Percentiles rank a stretch among this genome's conserved stretches.
Conservation (phyloP, 2,113 vertebrate species). For the Lota lota region DNA sequence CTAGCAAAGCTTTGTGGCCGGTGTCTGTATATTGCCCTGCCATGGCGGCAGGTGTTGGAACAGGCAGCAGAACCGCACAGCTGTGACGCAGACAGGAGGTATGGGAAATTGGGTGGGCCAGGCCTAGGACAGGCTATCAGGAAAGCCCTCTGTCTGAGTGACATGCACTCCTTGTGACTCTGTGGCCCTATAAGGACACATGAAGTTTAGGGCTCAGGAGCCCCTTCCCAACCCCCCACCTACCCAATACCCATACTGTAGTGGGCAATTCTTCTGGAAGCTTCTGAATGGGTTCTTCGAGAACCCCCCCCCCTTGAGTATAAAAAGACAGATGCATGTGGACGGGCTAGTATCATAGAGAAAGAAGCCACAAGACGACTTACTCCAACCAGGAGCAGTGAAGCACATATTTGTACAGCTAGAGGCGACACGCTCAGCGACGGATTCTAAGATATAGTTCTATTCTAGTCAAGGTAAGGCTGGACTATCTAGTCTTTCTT, state of each 20-base stretch:
- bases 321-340: slow-evolving; percentile 62
- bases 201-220: slow-evolving; percentile 51
- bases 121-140: slow-evolving; percentile 48
- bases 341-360: slow-evolving; percentile 29
- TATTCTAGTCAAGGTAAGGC: slow-evolving; percentile 52
- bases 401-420: slow-evolving; percentile 26
- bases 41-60: slow-evolving; percentile 37
- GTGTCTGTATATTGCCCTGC: not conserved
- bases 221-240: slow-evolving; percentile 29
- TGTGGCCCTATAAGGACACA: slow-evolving; percentile 73
- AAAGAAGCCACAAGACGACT: slow-evolving; percentile 34
- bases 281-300: slow-evolving; percentile 69
- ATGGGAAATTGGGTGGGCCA: slow-evolving; percentile 23
- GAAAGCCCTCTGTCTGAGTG: slow-evolving; percentile 63
- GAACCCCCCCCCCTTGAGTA: slow-evolving; percentile 65
- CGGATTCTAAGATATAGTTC: slow-evolving; percentile 1
- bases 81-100: slow-evolving; percentile 47
- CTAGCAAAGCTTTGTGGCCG: not conserved
- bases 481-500: not conserved
- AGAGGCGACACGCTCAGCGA: slow-evolving; percentile 27
- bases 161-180: slow-evolving; percentile 74
- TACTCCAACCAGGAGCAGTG: slow-evolving; percentile 34
- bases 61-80: slow-evolving; percentile 34
- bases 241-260: slow-evolving; percentile 17
- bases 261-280: slow-evolving; percentile 70